Percentiles rank a stretch among this genome's conserved stretches.
phyloP scores from a whole-genome alignment of 2,113 vertebrate genomes.

The Pardalotus punctatus region DNA sequence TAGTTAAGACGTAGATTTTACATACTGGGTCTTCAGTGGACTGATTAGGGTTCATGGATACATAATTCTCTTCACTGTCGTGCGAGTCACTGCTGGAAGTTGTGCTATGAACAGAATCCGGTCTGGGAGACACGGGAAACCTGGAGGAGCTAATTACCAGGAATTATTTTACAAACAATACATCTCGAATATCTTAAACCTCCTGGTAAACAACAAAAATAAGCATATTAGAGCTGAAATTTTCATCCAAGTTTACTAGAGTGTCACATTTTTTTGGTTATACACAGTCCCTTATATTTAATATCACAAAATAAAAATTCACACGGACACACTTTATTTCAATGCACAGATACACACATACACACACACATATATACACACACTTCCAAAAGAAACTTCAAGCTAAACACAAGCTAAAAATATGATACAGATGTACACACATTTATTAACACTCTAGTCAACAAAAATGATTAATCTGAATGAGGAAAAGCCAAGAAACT shows the following conservation, averaged over 20 bases:
- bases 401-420: not conserved
- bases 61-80: slow-evolving; percentile 96
- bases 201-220: slow-evolving; percentile 42
- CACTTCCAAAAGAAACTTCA: not conserved
- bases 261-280: not conserved
- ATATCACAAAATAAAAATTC: not conserved
- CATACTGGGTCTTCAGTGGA: slow-evolving; percentile 93
- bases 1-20: slow-evolving; percentile 72
- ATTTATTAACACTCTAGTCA: not conserved
- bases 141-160: slow-evolving; percentile 90
- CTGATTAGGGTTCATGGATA: slow-evolving; percentile 93
- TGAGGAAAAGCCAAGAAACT: slow-evolving; percentile 69
- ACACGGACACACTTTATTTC: not conserved
- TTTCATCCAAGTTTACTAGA: not conserved
- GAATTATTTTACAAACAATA: slow-evolving; percentile 73
- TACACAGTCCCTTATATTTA: not conserved
- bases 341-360: not conserved
- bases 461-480: not conserved
- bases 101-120: slow-evolving; percentile 95
- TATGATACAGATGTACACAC: not conserved
- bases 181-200: not conserved
- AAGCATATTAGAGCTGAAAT: not conserved
- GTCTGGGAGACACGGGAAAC: slow-evolving; percentile 90
- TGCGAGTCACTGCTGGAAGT: slow-evolving; percentile 98
- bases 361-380: not conserved